A percentile compares a stretch with the other conserved stretches of the same genome.
These are phyloP conservation scores for Lasioglossum oenotherae DNA, from an alignment of 2,888 invertebrate species.

Conservation along the genomic window DNA sequence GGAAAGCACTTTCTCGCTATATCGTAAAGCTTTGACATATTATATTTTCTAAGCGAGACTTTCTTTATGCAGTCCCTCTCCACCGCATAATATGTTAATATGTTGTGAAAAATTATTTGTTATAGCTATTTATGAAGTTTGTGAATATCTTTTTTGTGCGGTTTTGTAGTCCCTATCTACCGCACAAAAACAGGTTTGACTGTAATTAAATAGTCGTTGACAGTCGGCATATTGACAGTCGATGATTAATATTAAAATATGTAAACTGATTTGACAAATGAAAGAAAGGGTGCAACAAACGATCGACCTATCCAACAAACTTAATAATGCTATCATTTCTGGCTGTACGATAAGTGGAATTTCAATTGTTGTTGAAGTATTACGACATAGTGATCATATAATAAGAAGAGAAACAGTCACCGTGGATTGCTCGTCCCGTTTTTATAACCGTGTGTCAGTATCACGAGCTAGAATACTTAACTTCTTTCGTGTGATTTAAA, in stretches of 20 bases:
- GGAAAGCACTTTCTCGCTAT: no score
- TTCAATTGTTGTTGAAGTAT: not conserved
- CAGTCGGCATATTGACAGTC: not conserved
- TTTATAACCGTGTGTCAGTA: not conserved
- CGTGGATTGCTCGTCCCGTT: not conserved
- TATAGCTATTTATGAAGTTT: no score
- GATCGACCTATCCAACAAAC: not conserved
- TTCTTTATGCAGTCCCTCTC: no score
- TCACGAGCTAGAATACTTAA: not conserved
- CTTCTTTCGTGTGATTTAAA: constrained; percentile 53
- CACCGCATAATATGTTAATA: no score
- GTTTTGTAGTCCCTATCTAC: no score
- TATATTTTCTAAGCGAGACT: no score
- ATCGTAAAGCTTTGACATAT: no score
- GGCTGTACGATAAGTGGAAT: not conserved
- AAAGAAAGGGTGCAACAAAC: not conserved
- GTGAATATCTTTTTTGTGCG: no score
- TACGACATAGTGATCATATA: not conserved
- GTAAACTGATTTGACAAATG: not conserved
- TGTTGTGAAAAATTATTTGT: no score
- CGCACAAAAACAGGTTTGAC: no score
- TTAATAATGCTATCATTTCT: not conserved
- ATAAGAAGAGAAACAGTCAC: not conserved
- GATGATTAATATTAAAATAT: not conserved
- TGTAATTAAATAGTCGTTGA: no score